Conservation (phyloP, 2,888 invertebrate species). For the Limnephilus marmoratus region DNA sequence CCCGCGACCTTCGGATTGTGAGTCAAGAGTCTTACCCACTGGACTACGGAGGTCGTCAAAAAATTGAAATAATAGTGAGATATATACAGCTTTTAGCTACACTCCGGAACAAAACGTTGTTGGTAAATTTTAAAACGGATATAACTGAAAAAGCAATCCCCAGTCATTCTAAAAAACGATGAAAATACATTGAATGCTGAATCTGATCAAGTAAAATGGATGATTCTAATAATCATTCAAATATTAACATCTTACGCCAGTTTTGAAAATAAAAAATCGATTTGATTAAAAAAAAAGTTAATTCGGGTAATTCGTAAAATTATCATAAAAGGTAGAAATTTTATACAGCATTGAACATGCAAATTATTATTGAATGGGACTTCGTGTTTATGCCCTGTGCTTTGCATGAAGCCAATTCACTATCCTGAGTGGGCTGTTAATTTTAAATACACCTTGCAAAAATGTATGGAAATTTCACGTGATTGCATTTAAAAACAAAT, state of each 20-base stretch:
- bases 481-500: constrained; percentile 10
- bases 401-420: background rate
- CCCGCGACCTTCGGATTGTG: too few relatives aligned
- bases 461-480: constrained; percentile 22
- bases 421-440: constrained; percentile 43
- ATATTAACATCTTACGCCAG: background rate
- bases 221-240: background rate
- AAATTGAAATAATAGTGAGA: background rate
- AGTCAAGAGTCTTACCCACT: too few relatives aligned
- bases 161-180: background rate
- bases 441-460: constrained; percentile 30
- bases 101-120: too few relatives aligned
- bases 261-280: background rate
- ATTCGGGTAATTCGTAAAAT: background rate
- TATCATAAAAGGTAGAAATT: constrained; percentile 9
- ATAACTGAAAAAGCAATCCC: too few relatives aligned
- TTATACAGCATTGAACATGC: background rate
- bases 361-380: background rate
- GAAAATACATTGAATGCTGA: background rate
- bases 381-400: background rate
- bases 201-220: background rate
- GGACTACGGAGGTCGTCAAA: too few relatives aligned
- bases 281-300: background rate
- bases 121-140: too few relatives aligned
- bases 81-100: too few relatives aligned